Evolutionary conservation across 2,797 vertebrate genomes (phyloP), one percentile per base, ranked within the genome.

Genomic region (Alfaro cultratus): DNA sequence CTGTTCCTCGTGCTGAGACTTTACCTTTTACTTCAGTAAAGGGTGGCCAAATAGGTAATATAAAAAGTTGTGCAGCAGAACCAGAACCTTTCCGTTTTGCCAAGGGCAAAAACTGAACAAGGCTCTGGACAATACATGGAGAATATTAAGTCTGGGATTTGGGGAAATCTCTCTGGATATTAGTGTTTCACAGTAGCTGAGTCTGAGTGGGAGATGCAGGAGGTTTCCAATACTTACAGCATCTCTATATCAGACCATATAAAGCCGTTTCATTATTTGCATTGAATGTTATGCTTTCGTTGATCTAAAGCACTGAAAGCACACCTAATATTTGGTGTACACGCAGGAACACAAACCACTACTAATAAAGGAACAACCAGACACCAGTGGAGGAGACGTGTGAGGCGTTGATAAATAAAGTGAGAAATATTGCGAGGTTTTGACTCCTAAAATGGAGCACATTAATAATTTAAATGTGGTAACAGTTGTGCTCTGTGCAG

Each of bases 121-220:
- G 2, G 74, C 45, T 77, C 34, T 85, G 83, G 83, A 84, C 77
- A 77, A n/a, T 77, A 68, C 81, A 83, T 64, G 62, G 34, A 77
- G 75, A 70, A 86, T 85, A 90, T 83, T 91, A 82, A 80, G 74
- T 80, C 62, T 87, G 84, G 89, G 90, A 89, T 86, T 85, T 87
- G 49, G 46, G 80, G 74, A 88, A 83, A 82, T 82, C 84, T 85
- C 88, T 80, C 5, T 75, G 78, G 87, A 87, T 89, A 88, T 86
- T 83, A 90, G 67, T 51, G 16, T 81, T 79, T 70, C 79, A 68
- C 80, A 2, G 26, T 62, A 60, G 82, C 57, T 81, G 41, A 15
- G n/a, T 45, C 80, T 0, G 49, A 78, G 85, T 77, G 49, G 72
- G 67, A 53, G 45, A 39, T 46, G 45, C 62, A 11, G 71, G 57